Evolutionary conservation across 2,888 invertebrate genomes (phyloP).

Genomic region (Cryptocephalus moraei): DNA sequence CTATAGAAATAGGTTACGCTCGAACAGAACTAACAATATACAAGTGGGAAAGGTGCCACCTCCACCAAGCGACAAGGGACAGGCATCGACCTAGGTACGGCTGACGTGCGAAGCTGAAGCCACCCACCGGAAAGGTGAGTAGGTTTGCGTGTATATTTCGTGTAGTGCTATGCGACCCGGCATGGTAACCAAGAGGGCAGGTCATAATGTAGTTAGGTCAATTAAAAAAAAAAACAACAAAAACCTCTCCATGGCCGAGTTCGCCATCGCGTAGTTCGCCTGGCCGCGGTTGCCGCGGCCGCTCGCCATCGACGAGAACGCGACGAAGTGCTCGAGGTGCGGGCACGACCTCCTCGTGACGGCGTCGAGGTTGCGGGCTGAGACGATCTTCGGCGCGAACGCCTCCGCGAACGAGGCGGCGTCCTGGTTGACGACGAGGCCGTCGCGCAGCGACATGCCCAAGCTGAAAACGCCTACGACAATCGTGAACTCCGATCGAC

Average conservation of each 20-base stretch:
- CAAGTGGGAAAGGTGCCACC: too few relatives aligned
- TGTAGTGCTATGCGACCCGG: too few relatives aligned
- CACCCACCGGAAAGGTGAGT: too few relatives aligned
- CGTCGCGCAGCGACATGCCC: constrained; percentile 44
- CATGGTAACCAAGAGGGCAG: too few relatives aligned
- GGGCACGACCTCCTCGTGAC: constrained; percentile 41
- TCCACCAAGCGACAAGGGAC: too few relatives aligned
- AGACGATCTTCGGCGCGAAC: constrained; percentile 47
- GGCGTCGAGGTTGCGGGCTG: constrained; percentile 46
- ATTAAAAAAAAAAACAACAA: too few relatives aligned
- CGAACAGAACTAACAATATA: too few relatives aligned
- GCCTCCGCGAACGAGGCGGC: constrained; percentile 41
- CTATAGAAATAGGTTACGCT: too few relatives aligned
- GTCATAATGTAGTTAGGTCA: too few relatives aligned
- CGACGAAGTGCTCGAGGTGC: constrained; percentile 25
- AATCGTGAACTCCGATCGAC: not conserved
- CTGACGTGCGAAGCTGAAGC: too few relatives aligned
- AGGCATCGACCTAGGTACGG: too few relatives aligned
- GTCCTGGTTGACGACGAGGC: constrained; percentile 44
- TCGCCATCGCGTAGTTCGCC: constrained; percentile 22
- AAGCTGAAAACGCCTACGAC: constrained; percentile 19
- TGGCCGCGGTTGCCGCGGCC: constrained; percentile 23
- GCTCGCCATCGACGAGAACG: constrained; percentile 19
- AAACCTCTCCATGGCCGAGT: constrained; percentile 23
- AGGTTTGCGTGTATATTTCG: too few relatives aligned